A percentile compares a stretch with the other conserved stretches of the same genome.
Evolutionary conservation across 2,113 vertebrate genomes (phyloP).

Genomic region (Nothoprocta pentlandii): DNA sequence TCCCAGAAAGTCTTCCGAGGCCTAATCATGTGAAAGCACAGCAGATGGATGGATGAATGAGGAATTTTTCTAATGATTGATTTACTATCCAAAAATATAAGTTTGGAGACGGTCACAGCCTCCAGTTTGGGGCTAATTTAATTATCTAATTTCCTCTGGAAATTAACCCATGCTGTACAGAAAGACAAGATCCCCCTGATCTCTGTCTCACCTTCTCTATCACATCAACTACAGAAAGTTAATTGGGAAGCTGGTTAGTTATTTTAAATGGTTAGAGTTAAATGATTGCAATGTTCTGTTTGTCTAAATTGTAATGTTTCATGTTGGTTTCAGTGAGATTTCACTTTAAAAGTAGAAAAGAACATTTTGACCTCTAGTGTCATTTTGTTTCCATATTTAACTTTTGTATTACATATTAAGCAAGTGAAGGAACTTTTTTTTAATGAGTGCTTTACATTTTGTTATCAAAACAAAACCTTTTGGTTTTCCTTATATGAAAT

Average conservation of each 20-base stretch:
- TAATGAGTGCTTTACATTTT: not conserved
- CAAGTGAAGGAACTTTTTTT: not conserved
- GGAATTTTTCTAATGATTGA: not conserved
- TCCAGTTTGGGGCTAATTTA: not conserved
- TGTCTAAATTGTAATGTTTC: not conserved
- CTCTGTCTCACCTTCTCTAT: not conserved
- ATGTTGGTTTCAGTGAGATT: not conserved
- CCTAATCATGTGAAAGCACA: not conserved
- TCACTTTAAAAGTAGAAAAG: not conserved
- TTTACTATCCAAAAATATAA: conserved; percentile 21
- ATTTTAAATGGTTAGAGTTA: not conserved
- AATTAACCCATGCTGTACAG: not conserved
- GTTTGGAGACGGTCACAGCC: not conserved
- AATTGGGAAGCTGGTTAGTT: not conserved
- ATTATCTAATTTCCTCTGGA: not conserved
- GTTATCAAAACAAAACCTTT: conserved; percentile 29
- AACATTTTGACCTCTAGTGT: not conserved
- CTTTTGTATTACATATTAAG: not conserved
- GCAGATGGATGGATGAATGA: conserved; percentile 31
- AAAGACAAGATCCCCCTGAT: not conserved
- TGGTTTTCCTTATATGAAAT: not conserved
- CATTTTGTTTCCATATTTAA: not conserved
- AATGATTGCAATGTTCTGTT: not conserved
- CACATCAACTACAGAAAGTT: not conserved
- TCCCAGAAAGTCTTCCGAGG: not conserved